Conservation (phyloP, 1,140 invertebrate species). For the Aleiodes sp. region DNA sequence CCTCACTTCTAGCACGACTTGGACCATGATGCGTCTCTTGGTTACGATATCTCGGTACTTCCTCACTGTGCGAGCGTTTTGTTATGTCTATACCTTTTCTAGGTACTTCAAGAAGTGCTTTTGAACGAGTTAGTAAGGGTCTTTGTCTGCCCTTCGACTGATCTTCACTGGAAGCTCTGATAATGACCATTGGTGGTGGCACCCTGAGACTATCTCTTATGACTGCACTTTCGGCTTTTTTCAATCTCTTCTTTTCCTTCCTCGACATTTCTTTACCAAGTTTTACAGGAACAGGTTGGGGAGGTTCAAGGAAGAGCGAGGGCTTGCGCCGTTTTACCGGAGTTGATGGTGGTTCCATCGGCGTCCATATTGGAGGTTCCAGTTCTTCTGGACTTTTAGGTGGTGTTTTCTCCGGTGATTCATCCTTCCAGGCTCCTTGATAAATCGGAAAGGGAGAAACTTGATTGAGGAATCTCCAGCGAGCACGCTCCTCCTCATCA, state of each 20-base stretch:
- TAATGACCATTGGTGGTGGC: slow-evolving; percentile 37
- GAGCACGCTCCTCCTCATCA: slow-evolving; percentile 51
- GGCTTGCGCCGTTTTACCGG: slow-evolving; percentile 44
- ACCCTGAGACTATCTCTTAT: slow-evolving; percentile 24
- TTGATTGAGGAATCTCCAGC: slow-evolving; percentile 58
- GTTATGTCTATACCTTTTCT: slow-evolving; percentile 42
- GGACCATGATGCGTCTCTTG: slow-evolving; percentile 47
- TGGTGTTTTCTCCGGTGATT: slow-evolving; percentile 55
- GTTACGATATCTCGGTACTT: slow-evolving; percentile 49
- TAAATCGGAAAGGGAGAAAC: slow-evolving; percentile 61
- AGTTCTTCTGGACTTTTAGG: slow-evolving; percentile 43
- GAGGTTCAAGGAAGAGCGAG: slow-evolving; percentile 38
- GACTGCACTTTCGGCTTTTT: slow-evolving; percentile 40
- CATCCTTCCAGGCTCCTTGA: slow-evolving; percentile 63
- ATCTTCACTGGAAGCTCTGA: slow-evolving; percentile 56
- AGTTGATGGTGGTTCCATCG: slow-evolving; percentile 40
- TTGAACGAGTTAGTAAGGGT: slow-evolving; percentile 55
- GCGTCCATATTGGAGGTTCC: slow-evolving; percentile 54
- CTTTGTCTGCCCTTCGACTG: slow-evolving; percentile 46
- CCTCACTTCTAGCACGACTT: slow-evolving; percentile 59
- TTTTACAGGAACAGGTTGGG: slow-evolving; percentile 41
- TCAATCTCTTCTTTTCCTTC: slow-evolving; percentile 36
- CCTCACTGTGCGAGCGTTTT: slow-evolving; percentile 61
- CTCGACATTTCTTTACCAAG: slow-evolving; percentile 31
- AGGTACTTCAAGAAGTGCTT: slow-evolving; percentile 58